Evolutionary conservation across 1,140 invertebrate genomes (phyloP), one percentile per base, ranked within the genome.

Genomic region (Pinna nobilis): DNA sequence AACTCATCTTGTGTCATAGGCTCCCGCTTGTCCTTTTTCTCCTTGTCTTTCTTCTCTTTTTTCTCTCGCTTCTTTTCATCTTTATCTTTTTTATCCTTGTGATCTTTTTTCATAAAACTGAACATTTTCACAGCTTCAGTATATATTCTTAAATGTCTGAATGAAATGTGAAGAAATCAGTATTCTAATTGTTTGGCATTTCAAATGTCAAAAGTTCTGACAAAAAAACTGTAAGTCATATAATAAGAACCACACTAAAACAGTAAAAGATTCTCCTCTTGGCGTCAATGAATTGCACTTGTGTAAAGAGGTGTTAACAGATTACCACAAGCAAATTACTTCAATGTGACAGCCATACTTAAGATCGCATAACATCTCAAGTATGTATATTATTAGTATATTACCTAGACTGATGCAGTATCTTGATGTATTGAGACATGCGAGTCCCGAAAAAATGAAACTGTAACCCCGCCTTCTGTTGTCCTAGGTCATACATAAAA

Each of bases 11-110:
- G 79, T 28, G 87, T 88, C 66, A 97, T 91, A 73, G 95, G 90
- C n/a, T 95, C 95, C 91, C 95, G 82, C 44, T 89, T 86, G 47
- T 90, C 89, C 68, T 88, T 88, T 23, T 88, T 85, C 47, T 88
- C 83, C 44, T 90, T 87, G 33, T 92, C 93, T 78, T 94, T 92
- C 61, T 94, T 92, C 57, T 94, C 91, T 70, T 95, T 94, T 71
- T 94, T 90, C 86, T 94, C 93, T 86, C 94, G 93, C 77, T 93
- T 92, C 84, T 94, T 92, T 82, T 94, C 94, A 74, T 94, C 91
- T 86, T 96, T 94, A 86, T 96, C 95, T 84, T 96, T 94, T 76
- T 96, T 94, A 85, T 96, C 94, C 85, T 96, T 96, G 84, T 96
- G 94, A 76, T 96, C 94, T 78, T 90, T 89, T 70, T 86, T 88